Evolutionary conservation across 2,113 vertebrate species (phyloP).

Genomic region (Aviceda subcristata): DNA sequence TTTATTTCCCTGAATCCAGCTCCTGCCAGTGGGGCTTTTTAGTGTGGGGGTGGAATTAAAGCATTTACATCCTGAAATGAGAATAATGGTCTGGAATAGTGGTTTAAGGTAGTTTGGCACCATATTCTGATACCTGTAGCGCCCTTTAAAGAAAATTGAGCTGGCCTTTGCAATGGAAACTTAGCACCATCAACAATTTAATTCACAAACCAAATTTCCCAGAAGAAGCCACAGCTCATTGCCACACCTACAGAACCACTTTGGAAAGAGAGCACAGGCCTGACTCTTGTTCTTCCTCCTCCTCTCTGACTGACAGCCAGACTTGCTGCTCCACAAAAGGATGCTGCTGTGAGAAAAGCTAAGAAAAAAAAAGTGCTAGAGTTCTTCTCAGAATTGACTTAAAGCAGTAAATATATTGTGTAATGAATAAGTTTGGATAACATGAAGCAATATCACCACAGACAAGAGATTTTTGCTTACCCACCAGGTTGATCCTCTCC

Average conservation of each 20-base stretch:
- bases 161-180: slow-evolving; percentile 11
- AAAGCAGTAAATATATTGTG: not conserved
- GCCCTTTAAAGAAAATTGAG: not conserved
- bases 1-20: not conserved
- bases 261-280: not conserved
- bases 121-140: not conserved
- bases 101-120: slow-evolving; percentile 4
- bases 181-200: not conserved
- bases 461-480: not conserved
- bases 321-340: not conserved
- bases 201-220: not conserved
- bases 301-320: not conserved
- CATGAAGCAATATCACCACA: not conserved
- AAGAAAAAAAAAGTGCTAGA: not conserved
- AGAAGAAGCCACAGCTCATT: slow-evolving; percentile 1
- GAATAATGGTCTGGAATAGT: not conserved
- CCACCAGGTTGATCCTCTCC: not conserved
- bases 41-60: not conserved
- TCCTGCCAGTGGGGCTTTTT: not conserved
- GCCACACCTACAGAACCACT: not conserved
- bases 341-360: slow-evolving; percentile 17
- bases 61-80: not conserved
- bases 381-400: not conserved
- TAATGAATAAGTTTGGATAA: not conserved
- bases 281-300: not conserved